Percentiles rank a stretch among this genome's conserved stretches.
Evolutionary conservation across 2,113 vertebrate genomes (phyloP).

Genomic region (Leucosticte australis): DNA sequence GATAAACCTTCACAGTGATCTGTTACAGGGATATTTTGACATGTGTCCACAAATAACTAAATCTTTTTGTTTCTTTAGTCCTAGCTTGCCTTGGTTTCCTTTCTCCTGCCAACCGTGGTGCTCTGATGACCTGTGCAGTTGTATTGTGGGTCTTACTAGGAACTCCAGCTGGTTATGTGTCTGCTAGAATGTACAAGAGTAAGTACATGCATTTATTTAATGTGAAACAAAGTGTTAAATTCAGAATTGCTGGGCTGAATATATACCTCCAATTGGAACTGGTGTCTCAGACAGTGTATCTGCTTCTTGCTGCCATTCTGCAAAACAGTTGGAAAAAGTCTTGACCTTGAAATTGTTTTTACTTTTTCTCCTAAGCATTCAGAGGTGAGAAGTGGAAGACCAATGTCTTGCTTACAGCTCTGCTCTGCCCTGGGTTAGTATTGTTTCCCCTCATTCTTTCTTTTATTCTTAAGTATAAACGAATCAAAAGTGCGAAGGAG

Average conservation of each 20-base stretch:
- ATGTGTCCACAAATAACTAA: not conserved
- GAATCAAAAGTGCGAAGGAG: not conserved
- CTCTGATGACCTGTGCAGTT: constrained; percentile 88
- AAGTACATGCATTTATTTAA: constrained; percentile 27
- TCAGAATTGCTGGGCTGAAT: not conserved
- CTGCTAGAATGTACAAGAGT: constrained; percentile 90
- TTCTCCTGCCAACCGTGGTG: constrained; percentile 83
- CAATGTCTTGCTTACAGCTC: constrained; percentile 86
- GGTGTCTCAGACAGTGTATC: not conserved
- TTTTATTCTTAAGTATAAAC: not conserved
- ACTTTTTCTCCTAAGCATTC: constrained; percentile 77
- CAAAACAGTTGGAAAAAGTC: not conserved
- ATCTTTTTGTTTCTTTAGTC: constrained; percentile 41
- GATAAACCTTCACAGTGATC: not conserved
- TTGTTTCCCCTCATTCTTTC: not conserved
- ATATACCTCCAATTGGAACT: not conserved
- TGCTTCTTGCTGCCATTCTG: not conserved
- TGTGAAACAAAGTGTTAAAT: not conserved
- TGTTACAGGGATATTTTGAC: not conserved
- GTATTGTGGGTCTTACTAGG: constrained; percentile 86
- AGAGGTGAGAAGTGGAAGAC: constrained; percentile 91
- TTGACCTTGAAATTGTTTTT: not conserved
- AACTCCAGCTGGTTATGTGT: constrained; percentile 83
- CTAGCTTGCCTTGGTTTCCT: constrained; percentile 89
- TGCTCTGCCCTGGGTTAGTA: constrained; percentile 87